Evolutionary conservation across 2,113 vertebrate species (phyloP).

Genomic region (Xenopus tropicalis): DNA sequence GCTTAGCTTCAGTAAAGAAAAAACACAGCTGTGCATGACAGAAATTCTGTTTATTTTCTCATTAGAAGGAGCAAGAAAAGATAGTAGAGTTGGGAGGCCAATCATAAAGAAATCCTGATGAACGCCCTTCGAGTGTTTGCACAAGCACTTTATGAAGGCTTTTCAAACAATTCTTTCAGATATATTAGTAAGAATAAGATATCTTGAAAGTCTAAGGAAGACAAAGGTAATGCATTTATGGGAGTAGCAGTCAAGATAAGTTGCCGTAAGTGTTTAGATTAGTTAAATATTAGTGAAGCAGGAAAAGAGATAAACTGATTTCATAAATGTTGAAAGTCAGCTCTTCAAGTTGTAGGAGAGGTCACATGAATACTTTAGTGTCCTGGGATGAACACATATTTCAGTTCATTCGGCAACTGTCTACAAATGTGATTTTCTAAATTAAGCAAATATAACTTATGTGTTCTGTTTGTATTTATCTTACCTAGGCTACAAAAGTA

Average conservation of each 20-base stretch:
- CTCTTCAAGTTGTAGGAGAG: conserved; percentile 64
- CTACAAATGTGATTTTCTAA: too few species aligned
- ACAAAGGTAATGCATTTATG: conserved; percentile 76
- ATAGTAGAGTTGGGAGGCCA: conserved; percentile 68
- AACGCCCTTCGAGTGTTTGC: conserved; percentile 72
- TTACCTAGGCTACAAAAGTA: too few species aligned
- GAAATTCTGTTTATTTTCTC: conserved; percentile 75
- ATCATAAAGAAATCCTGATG: conserved; percentile 68
- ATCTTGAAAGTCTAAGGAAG: conserved; percentile 75
- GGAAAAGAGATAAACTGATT: conserved; percentile 71
- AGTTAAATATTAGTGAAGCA: conserved; percentile 89
- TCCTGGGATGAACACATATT: neutral
- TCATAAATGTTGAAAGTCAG: conserved; percentile 66
- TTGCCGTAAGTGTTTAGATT: conserved; percentile 74
- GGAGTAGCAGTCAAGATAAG: conserved; percentile 80
- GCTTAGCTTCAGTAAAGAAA: conserved; percentile 66
- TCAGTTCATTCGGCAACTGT: too few species aligned
- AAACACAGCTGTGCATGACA: conserved; percentile 72
- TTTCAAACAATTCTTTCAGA: conserved; percentile 75
- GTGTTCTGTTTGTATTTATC: too few species aligned
- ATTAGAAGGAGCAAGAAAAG: conserved; percentile 73
- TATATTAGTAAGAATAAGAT: conserved; percentile 70
- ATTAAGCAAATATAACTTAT: too few species aligned
- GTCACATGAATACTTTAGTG: conserved; percentile 61
- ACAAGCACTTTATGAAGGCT: conserved; percentile 70